phyloP scores from a whole-genome alignment of 1,140 invertebrate species.

The Drosophila ercepeae region DNA sequence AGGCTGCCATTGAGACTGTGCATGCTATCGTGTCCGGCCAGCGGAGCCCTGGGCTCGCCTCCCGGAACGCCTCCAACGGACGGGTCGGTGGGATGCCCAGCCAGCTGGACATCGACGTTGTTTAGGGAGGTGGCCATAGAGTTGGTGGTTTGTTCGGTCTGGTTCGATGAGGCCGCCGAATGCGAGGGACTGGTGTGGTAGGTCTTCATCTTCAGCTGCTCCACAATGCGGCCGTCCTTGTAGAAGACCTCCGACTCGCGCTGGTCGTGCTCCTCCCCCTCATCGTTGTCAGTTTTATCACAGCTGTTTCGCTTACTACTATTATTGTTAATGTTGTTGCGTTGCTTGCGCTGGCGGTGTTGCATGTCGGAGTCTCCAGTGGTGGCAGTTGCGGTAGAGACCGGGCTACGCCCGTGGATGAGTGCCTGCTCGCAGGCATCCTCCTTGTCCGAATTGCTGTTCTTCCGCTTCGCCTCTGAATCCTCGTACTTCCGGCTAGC shows the following conservation, averaged over 20 bases:
- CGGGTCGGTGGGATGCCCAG: constrained; percentile 36
- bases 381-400: constrained; percentile 3
- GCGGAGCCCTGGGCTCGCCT: constrained; percentile 58
- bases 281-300: constrained; percentile 72
- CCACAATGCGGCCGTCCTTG: constrained; percentile 61
- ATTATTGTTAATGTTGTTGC: constrained; percentile 65
- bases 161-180: constrained; percentile 74
- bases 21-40: constrained; percentile 68
- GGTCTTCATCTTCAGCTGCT: constrained; percentile 64
- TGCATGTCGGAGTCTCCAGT: constrained; percentile 71
- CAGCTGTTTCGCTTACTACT: constrained; percentile 69
- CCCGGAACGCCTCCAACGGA: constrained; percentile 11
- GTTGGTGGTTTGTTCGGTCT: constrained; percentile 73
- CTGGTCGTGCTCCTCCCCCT: constrained; percentile 48
- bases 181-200: constrained; percentile 69
- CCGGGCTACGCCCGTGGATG: constrained; percentile 48
- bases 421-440: constrained; percentile 65
- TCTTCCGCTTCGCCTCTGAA: constrained; percentile 72
- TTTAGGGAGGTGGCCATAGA: constrained; percentile 26
- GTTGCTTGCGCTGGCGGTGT: constrained; percentile 77
- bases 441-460: constrained; percentile 82
- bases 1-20: constrained; percentile 58
- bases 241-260: constrained; percentile 58
- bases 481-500: constrained; percentile 65
- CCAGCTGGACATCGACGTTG: constrained; percentile 44